A percentile compares a stretch with the other conserved stretches of the same genome.
phyloP scores from a whole-genome alignment of 2,113 vertebrate genomes.

The Sander lucioperca region DNA sequence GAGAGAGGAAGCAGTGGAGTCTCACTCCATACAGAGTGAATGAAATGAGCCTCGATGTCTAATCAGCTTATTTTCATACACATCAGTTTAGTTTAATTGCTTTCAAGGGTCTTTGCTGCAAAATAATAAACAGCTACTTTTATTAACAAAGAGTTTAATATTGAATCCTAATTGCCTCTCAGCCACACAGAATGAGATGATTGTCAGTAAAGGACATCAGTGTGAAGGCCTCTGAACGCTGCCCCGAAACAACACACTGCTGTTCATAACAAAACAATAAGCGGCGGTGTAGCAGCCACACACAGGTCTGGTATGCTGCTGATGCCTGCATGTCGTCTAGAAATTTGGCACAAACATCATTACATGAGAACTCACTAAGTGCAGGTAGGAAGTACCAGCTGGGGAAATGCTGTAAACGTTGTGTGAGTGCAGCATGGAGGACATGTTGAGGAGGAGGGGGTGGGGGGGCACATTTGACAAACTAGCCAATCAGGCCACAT shows the following conservation, averaged over 20 bases:
- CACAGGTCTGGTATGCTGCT: slow-evolving; percentile 7
- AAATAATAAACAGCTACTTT: slow-evolving; percentile 75
- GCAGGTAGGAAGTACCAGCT: slow-evolving; percentile 21
- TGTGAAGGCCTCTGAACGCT: slow-evolving; percentile 13
- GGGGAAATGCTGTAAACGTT: background rate
- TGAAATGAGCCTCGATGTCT: slow-evolving; percentile 41
- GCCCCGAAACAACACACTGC: slow-evolving; percentile 17
- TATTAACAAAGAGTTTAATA: slow-evolving; percentile 67
- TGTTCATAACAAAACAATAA: slow-evolving; percentile 26
- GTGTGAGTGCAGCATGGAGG: slow-evolving; percentile 6
- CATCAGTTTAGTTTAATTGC: slow-evolving; percentile 74
- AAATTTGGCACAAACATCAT: slow-evolving; percentile 42
- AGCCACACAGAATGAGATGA: slow-evolving; percentile 53
- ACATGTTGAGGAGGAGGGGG: background rate
- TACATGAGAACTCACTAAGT: slow-evolving; percentile 23
- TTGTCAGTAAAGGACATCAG: slow-evolving; percentile 59
- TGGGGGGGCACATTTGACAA: slow-evolving; percentile 44
- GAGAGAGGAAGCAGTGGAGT: slow-evolving; percentile 15
- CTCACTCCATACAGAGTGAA: slow-evolving; percentile 50
- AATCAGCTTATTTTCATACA: slow-evolving; percentile 69
- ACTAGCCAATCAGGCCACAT: slow-evolving; percentile 61
- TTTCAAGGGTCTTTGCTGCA: slow-evolving; percentile 66
- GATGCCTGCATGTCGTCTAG: slow-evolving; percentile 1
- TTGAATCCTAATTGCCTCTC: slow-evolving; percentile 63
- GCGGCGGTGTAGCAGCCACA: slow-evolving; percentile 5